Evolutionary conservation across 1,140 invertebrate species (phyloP), one percentile per base, ranked within the genome.

Genomic region (Drosophila simulans): DNA sequence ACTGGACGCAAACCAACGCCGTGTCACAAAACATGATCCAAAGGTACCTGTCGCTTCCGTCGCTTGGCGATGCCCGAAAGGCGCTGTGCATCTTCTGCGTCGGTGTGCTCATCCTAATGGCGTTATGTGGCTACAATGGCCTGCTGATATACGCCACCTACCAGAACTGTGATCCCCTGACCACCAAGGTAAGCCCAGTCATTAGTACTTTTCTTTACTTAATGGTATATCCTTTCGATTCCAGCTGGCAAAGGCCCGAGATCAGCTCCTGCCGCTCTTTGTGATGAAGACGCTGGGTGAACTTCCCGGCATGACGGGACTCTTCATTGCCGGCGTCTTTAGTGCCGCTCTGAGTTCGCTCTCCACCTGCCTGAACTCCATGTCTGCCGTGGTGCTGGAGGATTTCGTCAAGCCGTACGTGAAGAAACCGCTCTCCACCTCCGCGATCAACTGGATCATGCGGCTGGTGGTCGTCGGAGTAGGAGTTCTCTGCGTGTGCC

Each of bases 21-120:
- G 95, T 97, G 5, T 97, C 96, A 86, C 97, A 97, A 81, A 97
- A 94, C 70, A 97, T 94, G 95, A 95, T 94, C 63, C 96, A 96
- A 77, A 92, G 95, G 46, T 96, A 95, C 82, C 90, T 96, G 5
- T 92, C 95, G 0, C 85, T 96, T 45, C 95, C 95, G 1, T 95
- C 93, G 0, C 89, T 97, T 1, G 93, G 92, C 25, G 93, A 95
- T 25, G 96, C 94, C 5, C 93, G 94, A 69, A 93, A 93, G 20
- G 94, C 95, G 12, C 90, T 96, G 8, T 93, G 93, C 91, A 89
- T 94, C n/a, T 95, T 95, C 83, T 92, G 95, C 42, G 74, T 93
- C 31, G 94, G 95, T 46, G 89, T 93, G 64, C 64, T 93, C 12
- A 42, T 93, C 7, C 85, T 95, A 40, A 93, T 95, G 56, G 84